phyloP scores from a whole-genome alignment of 2,113 vertebrate species.

The Piaya cayana region DNA sequence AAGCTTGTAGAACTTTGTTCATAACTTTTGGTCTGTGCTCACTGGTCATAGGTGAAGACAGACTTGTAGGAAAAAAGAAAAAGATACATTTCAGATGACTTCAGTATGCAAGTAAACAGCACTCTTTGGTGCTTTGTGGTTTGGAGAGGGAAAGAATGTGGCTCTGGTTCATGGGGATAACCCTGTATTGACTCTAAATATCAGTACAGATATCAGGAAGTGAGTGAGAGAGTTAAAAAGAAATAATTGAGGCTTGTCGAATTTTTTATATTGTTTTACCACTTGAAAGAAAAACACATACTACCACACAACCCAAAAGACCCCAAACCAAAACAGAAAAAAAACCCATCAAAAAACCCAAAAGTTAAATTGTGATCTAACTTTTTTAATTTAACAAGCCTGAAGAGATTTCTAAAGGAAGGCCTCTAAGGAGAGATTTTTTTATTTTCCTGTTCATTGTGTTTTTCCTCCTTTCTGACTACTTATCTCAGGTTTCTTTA shows the following conservation, averaged over 20 bases:
- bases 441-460: not conserved
- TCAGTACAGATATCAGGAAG: not conserved
- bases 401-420: not conserved
- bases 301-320: not conserved
- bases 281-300: not conserved
- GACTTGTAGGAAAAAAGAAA: not conserved
- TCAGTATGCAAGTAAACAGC: not conserved
- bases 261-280: not conserved
- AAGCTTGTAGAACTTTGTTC: not conserved
- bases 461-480: not conserved
- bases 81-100: rapidly evolving
- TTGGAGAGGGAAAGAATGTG: not conserved
- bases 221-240: not conserved
- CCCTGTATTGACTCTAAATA: not conserved
- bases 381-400: no score
- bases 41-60: not conserved
- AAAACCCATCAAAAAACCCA: no score
- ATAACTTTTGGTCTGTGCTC: not conserved
- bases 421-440: not conserved
- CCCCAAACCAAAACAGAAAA: not conserved
- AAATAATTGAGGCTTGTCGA: not conserved
- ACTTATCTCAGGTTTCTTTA: not conserved
- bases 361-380: not conserved
- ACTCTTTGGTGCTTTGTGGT: not conserved
- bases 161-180: not conserved